Conservation (phyloP, 1,140 invertebrate species). For the Forficula auricularia region DNA sequence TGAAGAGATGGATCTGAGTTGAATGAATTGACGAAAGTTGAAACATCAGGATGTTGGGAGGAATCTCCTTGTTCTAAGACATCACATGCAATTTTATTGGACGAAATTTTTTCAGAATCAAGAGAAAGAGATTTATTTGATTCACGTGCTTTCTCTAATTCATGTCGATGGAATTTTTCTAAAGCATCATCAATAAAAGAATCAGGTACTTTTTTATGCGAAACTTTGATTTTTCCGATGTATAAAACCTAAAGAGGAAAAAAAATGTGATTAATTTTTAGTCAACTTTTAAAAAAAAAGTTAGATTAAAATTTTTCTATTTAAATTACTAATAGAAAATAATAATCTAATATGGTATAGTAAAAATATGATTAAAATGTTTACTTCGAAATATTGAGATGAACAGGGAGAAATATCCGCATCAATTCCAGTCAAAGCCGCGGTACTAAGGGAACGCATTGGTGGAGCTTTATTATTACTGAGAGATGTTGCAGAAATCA, state of each 20-base stretch:
- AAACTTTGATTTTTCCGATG: slow-evolving; percentile 71
- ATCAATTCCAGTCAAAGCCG: slow-evolving; percentile 46
- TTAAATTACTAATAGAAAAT: too few relatives aligned
- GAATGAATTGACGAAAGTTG: neutral
- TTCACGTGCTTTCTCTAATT: slow-evolving; percentile 38
- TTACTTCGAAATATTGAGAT: slow-evolving; percentile 69
- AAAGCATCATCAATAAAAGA: slow-evolving; percentile 80
- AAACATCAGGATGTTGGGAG: too few relatives aligned
- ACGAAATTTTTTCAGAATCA: too few relatives aligned
- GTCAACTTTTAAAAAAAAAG: too few relatives aligned
- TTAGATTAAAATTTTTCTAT: too few relatives aligned
- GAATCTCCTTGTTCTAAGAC: too few relatives aligned
- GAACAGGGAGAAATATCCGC: slow-evolving; percentile 65
- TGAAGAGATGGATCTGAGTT: neutral
- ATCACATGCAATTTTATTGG: too few relatives aligned
- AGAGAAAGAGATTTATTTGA: too few relatives aligned
- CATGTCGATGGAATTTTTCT: slow-evolving; percentile 61
- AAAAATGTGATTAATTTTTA: too few relatives aligned
- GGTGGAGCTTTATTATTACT: slow-evolving; percentile 18
- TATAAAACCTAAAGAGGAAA: slow-evolving; percentile 52
- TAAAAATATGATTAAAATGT: slow-evolving; percentile 8
- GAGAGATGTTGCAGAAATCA: neutral
- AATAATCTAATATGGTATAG: too few relatives aligned
- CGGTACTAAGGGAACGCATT: slow-evolving; percentile 36
- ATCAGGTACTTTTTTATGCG: slow-evolving; percentile 67